phyloP scores from a whole-genome alignment of 2,797 vertebrate species.

The Pseudopleuronectes americanus region DNA sequence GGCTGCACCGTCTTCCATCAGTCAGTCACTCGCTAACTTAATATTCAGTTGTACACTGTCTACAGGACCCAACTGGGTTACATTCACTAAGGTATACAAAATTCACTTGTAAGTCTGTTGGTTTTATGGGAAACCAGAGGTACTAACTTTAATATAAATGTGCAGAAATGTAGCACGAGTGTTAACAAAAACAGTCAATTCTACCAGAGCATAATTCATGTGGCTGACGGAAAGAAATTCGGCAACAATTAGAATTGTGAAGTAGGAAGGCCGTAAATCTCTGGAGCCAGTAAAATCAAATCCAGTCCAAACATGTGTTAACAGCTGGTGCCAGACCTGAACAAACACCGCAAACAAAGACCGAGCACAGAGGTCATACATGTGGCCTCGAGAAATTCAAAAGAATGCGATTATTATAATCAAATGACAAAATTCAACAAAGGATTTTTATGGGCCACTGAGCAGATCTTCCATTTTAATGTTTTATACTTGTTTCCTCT shows the following conservation, averaged over 20 bases:
- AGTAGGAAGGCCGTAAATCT: constrained; percentile 26
- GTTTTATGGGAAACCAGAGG: constrained; percentile 67
- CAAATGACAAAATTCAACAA: neutral
- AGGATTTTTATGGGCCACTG: neutral
- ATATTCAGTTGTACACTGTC: constrained; percentile 70
- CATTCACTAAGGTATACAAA: constrained; percentile 70
- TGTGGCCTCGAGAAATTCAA: constrained; percentile 1
- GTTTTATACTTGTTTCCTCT: neutral
- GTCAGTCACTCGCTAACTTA: constrained; percentile 70
- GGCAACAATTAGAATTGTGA: constrained; percentile 22
- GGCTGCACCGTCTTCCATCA: constrained; percentile 78
- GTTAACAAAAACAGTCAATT: constrained; percentile 49
- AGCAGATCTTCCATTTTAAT: constrained; percentile 3
- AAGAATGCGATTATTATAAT: constrained; percentile 3
- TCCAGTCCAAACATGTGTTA: constrained; percentile 39
- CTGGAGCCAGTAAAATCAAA: constrained; percentile 12
- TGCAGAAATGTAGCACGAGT: constrained; percentile 27
- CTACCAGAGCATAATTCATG: constrained; percentile 42
- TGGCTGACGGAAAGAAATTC: constrained; percentile 24
- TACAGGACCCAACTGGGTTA: constrained; percentile 74
- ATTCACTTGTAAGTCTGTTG: constrained; percentile 73
- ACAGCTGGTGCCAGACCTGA: constrained; percentile 35
- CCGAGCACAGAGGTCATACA: neutral
- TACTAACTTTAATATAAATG: constrained; percentile 47
- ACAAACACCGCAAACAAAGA: constrained; percentile 42